Conservation (phyloP, 64 coral and sea anemone species). For the Platygyra sinensis region DNA sequence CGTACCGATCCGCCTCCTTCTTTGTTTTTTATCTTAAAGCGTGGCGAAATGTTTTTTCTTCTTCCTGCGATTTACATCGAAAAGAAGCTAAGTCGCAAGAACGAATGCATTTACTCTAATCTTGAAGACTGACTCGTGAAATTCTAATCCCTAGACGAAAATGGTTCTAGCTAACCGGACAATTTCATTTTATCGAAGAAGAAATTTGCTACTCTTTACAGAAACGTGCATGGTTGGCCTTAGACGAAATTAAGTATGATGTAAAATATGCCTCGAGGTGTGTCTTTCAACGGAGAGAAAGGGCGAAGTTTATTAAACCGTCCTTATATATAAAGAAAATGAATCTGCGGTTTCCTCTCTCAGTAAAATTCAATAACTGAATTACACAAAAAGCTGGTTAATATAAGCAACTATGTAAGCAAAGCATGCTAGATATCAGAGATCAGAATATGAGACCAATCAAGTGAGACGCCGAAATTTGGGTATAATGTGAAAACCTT, state of each 20-base stretch:
- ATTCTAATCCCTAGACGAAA: neutral
- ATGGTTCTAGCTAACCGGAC: too few relatives aligned
- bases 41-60: neutral
- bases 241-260: neutral
- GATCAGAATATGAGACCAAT: too few relatives aligned
- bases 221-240: neutral
- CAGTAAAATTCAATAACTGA: neutral
- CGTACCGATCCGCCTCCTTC: neutral
- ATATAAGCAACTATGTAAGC: neutral
- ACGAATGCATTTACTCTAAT: neutral
- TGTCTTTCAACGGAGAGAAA: neutral
- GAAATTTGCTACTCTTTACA: neutral
- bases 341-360: conserved; percentile 26
- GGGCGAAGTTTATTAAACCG: neutral
- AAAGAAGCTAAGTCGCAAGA: neutral
- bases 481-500: too few relatives aligned
- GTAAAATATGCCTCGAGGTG: neutral
- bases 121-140: neutral
- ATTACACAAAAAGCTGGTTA: neutral
- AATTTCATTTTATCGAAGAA: neutral
- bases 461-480: too few relatives aligned
- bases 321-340: neutral
- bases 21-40: neutral
- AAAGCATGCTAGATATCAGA: neutral
- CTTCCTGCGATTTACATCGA: neutral